Evolutionary conservation across 2,797 vertebrate species (phyloP).

Genomic region (Caiman crocodilus): DNA sequence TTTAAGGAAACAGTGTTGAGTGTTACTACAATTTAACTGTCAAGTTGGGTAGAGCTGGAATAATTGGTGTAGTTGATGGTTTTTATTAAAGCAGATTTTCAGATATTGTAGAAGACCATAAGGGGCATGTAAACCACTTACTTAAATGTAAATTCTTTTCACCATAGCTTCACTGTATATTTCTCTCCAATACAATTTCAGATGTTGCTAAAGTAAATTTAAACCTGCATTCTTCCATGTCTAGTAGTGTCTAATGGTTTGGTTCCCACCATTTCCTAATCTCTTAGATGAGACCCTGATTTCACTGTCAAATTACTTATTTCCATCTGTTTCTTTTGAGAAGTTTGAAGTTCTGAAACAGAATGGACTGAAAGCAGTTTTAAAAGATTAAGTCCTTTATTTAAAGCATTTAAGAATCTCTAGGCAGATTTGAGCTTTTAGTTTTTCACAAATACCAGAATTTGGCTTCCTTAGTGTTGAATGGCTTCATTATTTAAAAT

Average conservation of each 20-base stretch:
- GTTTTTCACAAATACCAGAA: conserved; percentile 48
- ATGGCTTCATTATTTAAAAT: conserved; percentile 19
- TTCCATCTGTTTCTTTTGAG: neutral
- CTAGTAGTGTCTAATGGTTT: conserved; percentile 36
- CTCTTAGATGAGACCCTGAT: conserved; percentile 23
- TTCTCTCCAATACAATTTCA: conserved; percentile 26
- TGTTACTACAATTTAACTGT: neutral
- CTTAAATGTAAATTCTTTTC: conserved; percentile 36
- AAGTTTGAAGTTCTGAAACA: conserved; percentile 2
- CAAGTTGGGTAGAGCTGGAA: conserved; percentile 2
- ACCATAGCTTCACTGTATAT: neutral
- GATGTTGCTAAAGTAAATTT: conserved; percentile 34
- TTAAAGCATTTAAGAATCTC: neutral
- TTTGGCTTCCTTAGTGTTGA: conserved; percentile 13
- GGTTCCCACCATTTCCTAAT: conserved; percentile 30
- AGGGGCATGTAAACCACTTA: neutral
- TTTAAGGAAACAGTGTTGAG: neutral
- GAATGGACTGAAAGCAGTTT: neutral
- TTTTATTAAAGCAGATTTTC: neutral
- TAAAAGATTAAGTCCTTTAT: conserved; percentile 8
- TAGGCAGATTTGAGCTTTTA: conserved; percentile 26
- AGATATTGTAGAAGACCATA: conserved; percentile 32
- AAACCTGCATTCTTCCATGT: conserved; percentile 30
- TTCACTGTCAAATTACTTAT: neutral
- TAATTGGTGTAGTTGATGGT: neutral